Base-by-base conservation (phyloP, 2,888 invertebrate genomes). In the Ceraclea dissimilis region DNA sequence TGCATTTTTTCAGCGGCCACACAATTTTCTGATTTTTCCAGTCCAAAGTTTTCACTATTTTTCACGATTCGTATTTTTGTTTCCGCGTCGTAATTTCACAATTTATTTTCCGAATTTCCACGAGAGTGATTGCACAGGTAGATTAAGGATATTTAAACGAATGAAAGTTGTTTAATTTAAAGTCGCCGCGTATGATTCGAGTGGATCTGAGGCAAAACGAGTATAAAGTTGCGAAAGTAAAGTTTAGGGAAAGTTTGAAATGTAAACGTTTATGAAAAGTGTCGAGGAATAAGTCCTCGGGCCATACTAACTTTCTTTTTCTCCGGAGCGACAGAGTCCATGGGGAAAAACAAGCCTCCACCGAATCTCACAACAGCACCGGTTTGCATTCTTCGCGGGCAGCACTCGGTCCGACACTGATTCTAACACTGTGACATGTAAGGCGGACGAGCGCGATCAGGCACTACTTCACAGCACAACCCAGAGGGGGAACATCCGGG, bases 401-500 rank as follows among this genome's bases (percentile, higher is more conserved):
- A 33, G 49, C 53, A 44, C 60, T 58, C 44, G 53, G 51, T 18
- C 49, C 48, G 51, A 51, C 59, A 59, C 59, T 59, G 53, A 59
- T 50, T 54, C 55, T 57, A 59, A 51, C 59, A 59, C 59, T 59
- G 50, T 54, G 59, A 57, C 59, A 59, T 59, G 57, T 47, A 53
- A 48, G 58, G 56, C 56, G 51, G 70, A 75, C 72, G 52, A 60
- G 62, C 49, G 26, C 49, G 26, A 47, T n/a, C 47, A 19, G 20
- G 18, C 47, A 47, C 47, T 26, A 49, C 49, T 19, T 16, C 49
- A 49, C 49, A 49, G 70, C 73, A 74, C 72, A 73, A 68, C 71
- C 71, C 73, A 68, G 70, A 71, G 74, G 72, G 73, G 68, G 71
- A 73, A 68, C 70, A 71, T 54, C 62, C 57, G 61, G 59, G 61